Percentiles rank a stretch among this genome's conserved stretches.
Conservation (phyloP, 2,113 vertebrate genomes). For the Nothobranchius furzeri region DNA sequence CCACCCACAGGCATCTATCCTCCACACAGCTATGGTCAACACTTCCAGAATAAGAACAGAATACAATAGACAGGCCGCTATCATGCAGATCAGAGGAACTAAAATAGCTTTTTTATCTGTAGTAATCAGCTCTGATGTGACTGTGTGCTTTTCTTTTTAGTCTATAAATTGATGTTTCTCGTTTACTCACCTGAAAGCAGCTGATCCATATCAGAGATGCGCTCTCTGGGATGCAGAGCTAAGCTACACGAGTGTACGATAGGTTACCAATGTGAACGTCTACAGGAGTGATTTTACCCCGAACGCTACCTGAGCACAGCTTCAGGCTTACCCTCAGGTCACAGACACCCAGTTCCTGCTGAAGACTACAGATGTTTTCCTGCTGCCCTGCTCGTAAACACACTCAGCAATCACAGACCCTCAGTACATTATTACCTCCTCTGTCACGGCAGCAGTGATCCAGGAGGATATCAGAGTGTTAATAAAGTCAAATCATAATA, state of each 20-base stretch:
- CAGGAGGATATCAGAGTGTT: neutral
- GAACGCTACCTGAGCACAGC: slow-evolving; percentile 42
- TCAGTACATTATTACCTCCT: slow-evolving; percentile 2
- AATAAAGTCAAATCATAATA: neutral
- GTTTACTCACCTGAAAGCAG: slow-evolving; percentile 33
- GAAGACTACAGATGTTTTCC: slow-evolving; percentile 27
- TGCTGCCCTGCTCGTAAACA: slow-evolving; percentile 32
- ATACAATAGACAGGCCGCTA: slow-evolving; percentile 40
- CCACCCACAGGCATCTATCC: slow-evolving; percentile 68
- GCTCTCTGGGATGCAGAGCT: slow-evolving; percentile 18
- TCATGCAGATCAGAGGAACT: slow-evolving; percentile 44
- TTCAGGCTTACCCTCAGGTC: slow-evolving; percentile 53
- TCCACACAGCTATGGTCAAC: slow-evolving; percentile 55
- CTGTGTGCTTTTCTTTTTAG: slow-evolving; percentile 25
- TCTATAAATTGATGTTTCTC: slow-evolving; percentile 24
- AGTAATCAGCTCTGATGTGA: slow-evolving; percentile 42
- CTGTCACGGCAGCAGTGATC: neutral
- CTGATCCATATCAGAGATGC: slow-evolving; percentile 34
- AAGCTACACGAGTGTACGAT: slow-evolving; percentile 22
- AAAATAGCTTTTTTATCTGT: slow-evolving; percentile 60
- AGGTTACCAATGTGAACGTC: slow-evolving; percentile 19
- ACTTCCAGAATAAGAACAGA: slow-evolving; percentile 52
- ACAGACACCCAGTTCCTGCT: slow-evolving; percentile 30
- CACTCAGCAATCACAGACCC: slow-evolving; percentile 9
- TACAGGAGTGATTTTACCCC: slow-evolving; percentile 38